Percentiles rank a stretch among this genome's conserved stretches.
Evolutionary conservation across 2,113 vertebrate species (phyloP).

Genomic region (Condylura cristata): DNA sequence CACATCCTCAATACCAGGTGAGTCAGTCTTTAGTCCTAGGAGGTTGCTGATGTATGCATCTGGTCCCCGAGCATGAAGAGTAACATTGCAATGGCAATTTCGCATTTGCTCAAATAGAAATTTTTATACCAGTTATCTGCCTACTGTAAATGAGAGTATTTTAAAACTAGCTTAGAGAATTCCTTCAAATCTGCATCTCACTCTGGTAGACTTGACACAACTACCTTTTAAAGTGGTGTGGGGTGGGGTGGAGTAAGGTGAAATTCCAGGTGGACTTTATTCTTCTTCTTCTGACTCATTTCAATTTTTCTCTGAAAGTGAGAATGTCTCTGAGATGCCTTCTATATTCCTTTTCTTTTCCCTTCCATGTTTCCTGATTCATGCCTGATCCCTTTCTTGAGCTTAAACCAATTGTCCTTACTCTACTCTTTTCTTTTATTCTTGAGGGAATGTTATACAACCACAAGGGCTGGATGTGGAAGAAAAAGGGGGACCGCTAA

Average conservation of each 20-base stretch:
- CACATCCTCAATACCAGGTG: constrained; percentile 90
- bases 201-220: constrained; percentile 8
- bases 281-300: neutral
- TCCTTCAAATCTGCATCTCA: neutral
- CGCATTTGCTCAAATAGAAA: neutral
- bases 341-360: neutral
- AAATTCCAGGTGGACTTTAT: neutral
- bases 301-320: neutral
- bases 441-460: neutral
- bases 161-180: neutral
- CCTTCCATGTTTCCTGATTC: neutral
- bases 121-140: neutral
- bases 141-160: neutral
- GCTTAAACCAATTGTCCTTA: neutral
- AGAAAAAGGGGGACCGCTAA: neutral
- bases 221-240: neutral
- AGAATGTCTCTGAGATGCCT: neutral
- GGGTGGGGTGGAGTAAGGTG: neutral
- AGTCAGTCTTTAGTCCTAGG: constrained; percentile 1
- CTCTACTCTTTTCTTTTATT: neutral
- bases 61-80: neutral
- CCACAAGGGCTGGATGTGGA: neutral
- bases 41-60: neutral
- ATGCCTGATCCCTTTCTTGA: neutral
- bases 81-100: neutral